These are phyloP conservation scores for Eumacrocentrus americanus DNA, from an alignment of 2,888 invertebrate genomes.

Conservation along the genomic window DNA sequence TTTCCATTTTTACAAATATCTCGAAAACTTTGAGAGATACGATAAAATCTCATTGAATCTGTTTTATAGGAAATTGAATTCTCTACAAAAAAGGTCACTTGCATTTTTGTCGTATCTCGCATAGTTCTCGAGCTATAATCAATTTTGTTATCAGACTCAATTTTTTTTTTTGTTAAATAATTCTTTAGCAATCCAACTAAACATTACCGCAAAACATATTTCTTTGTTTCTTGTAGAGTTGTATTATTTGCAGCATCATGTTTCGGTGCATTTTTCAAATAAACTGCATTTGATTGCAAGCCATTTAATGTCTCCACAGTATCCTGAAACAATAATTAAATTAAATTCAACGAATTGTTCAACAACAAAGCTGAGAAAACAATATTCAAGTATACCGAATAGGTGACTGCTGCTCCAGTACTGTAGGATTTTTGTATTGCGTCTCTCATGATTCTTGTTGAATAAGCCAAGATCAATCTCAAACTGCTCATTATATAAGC, in stretches of 20 bases:
- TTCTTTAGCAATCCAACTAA: not conserved
- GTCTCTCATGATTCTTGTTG: not conserved
- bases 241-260: slow-evolving; percentile 30
- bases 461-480: not conserved
- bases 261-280: slow-evolving; percentile 59
- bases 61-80: too few species aligned
- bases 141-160: too few species aligned
- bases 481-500: not conserved
- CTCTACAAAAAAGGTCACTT: too few species aligned
- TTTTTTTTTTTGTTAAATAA: not conserved
- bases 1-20: too few species aligned
- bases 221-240: slow-evolving; percentile 64
- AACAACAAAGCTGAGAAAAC: not conserved
- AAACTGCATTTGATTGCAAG: slow-evolving; percentile 75
- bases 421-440: not conserved
- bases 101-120: too few species aligned
- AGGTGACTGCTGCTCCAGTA: not conserved
- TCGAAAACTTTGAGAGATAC: too few species aligned
- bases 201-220: slow-evolving; percentile 65
- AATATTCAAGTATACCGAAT: not conserved
- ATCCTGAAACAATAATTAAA: slow-evolving; percentile 64
- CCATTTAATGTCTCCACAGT: slow-evolving; percentile 73
- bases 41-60: too few species aligned
- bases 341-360: not conserved
- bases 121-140: too few species aligned